Percentiles rank a stretch among this genome's conserved stretches.
Conservation (phyloP, 2,113 vertebrate species). For the Raja brachyura region DNA sequence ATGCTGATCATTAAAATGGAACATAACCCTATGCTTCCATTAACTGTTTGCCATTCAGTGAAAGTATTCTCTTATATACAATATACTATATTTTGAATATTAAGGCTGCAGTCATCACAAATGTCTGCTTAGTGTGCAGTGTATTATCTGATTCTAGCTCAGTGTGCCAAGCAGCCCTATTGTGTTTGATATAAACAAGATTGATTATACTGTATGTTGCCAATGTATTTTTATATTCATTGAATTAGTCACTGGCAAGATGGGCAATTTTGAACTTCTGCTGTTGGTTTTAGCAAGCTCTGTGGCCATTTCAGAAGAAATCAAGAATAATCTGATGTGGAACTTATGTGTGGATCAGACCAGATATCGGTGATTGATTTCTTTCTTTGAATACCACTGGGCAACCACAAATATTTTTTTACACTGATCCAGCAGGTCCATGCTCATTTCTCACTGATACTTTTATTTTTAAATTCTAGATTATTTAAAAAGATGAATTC, state of each 20-base stretch:
- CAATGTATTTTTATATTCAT: not conserved
- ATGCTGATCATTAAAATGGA: not conserved
- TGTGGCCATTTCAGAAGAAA: not conserved
- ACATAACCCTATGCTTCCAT: not conserved
- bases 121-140: slow-evolving; percentile 6
- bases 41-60: not conserved
- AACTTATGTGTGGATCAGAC: not conserved
- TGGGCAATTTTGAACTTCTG: not conserved
- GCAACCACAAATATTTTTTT: not conserved
- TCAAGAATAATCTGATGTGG: not conserved
- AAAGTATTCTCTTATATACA: not conserved
- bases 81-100: not conserved
- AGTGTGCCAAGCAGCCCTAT: not conserved
- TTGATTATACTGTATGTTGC: not conserved
- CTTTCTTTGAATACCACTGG: not conserved
- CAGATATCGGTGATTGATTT: not conserved
- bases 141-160: not conserved
- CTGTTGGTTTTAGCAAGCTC: not conserved
- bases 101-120: not conserved
- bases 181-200: not conserved
- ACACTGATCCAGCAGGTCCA: not conserved
- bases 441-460: not conserved
- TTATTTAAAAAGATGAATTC: not conserved
- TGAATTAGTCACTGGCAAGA: not conserved
- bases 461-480: not conserved